A percentile compares a stretch with the other conserved stretches of the same genome.
Evolutionary conservation across 2,888 invertebrate genomes (phyloP).

Genomic region (Lydus trimaculatus): DNA sequence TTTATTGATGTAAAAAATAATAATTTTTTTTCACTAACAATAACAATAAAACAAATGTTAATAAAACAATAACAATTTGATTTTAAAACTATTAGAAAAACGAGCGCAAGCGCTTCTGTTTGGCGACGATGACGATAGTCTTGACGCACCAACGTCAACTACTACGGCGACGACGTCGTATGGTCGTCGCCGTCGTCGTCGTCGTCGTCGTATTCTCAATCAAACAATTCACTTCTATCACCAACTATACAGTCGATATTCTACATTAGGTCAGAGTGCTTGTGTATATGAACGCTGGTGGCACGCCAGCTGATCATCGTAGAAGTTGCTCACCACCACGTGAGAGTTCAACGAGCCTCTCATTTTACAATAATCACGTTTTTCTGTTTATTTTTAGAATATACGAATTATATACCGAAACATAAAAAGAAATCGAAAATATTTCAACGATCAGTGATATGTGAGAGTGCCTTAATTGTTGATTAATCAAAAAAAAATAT

Average conservation of each 20-base stretch:
- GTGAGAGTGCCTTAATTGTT: not conserved
- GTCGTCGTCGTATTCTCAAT: not conserved
- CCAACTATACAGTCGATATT: slow-evolving; percentile 1
- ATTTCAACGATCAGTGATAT: not conserved
- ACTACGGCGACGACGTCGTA: not conserved
- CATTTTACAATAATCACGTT: not conserved
- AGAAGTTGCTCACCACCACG: not conserved
- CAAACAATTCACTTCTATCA: not conserved
- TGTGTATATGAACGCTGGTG: not conserved
- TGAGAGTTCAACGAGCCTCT: slow-evolving; percentile 5
- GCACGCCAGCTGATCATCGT: not conserved
- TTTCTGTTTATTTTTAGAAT: not conserved
- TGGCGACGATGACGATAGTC: not conserved
- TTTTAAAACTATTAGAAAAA: not conserved
- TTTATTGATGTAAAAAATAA: too few species aligned
- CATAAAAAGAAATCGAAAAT: not conserved
- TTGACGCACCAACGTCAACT: not conserved
- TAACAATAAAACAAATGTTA: not conserved
- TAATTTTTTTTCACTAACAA: too few species aligned
- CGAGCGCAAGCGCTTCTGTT: not conserved
- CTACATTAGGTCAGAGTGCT: not conserved
- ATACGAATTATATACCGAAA: not conserved
- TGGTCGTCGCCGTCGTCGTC: not conserved
- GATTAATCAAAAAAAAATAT: not conserved
- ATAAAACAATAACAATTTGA: not conserved